phyloP scores from a whole-genome alignment of 53 echinoderm and acorn worm species.

The Astropecten irregularis region DNA sequence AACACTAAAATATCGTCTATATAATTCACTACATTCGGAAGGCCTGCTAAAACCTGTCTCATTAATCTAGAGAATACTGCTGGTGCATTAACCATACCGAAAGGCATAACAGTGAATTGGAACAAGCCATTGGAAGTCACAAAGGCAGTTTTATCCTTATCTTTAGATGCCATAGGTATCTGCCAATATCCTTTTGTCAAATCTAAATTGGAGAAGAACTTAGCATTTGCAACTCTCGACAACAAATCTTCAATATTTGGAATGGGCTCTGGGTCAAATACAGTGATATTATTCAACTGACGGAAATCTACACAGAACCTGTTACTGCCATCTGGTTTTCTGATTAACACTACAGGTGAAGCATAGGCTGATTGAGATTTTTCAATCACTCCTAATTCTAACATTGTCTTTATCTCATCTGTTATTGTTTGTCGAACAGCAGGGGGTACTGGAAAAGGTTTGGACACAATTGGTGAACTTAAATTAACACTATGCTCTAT shows the following conservation, averaged over 20 bases:
- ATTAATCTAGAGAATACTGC: conserved; percentile 62
- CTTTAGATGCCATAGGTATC: conserved; percentile 41
- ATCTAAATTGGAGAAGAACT: conserved; percentile 64
- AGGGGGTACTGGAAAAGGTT: conserved; percentile 8
- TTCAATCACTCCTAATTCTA: conserved; percentile 44
- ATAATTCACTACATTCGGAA: conserved; percentile 44
- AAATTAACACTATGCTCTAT: not conserved
- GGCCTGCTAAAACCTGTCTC: conserved; percentile 46
- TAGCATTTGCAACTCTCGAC: conserved; percentile 32
- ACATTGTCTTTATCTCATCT: conserved; percentile 40
- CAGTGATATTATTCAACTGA: conserved; percentile 32
- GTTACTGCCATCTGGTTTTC: conserved; percentile 3
- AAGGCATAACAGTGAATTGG: conserved; percentile 67
- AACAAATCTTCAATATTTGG: conserved; percentile 48
- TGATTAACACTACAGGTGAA: conserved; percentile 19
- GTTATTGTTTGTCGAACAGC: conserved; percentile 8
- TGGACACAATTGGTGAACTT: not conserved
- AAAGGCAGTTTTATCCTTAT: conserved; percentile 63
- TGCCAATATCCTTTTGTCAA: conserved; percentile 75
- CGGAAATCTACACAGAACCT: too few relatives aligned
- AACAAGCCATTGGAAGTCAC: conserved; percentile 63
- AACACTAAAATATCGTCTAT: conserved; percentile 72
- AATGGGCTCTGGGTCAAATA: conserved; percentile 54
- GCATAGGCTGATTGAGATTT: conserved; percentile 32
- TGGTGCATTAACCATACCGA: conserved; percentile 79